Base-by-base conservation (phyloP, 1,140 invertebrate genomes). In the Caerostris extrusa region DNA sequence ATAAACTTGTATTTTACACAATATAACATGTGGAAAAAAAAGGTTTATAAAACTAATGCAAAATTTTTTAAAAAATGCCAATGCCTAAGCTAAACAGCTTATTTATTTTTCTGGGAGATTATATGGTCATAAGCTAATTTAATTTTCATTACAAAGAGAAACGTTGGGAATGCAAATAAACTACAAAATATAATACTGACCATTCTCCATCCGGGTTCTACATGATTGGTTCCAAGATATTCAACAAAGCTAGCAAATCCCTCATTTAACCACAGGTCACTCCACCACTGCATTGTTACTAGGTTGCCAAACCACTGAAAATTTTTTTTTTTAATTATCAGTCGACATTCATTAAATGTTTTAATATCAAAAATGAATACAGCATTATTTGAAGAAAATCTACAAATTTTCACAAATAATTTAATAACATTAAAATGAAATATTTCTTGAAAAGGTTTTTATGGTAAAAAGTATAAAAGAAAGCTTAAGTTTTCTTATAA, bases 241-340 rank as follows among this genome's bases (percentile, higher is more conserved):
- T 98, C 97, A 96, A 99, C 97, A 95, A 97, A 99, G 5, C 97
- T 97, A 8, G 98, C 98, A 95, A 99, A 99, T 3, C 98, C 98
- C 96, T 99, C 98, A 96, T 98, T 98, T 7, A 99, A 96, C 98
- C 98, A 99, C 0, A 99, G 96, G 96, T 99, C 98, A 95, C 98
- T 97, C 98, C 98, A 99, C 98, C 98, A 99, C 94, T 97, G 91
- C 95, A 95, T 95, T 3, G 96, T 99, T 0, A 99, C 98, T 5
- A 98, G 96, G 95, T 98, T 97, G 0, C 98, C 98, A 96, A 99
- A 99, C 95, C 95, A 96, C 94, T 95, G 77, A 55, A 69, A 64
- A 88, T 34, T 53, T 34, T 34, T 34, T 34, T 34, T 34, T 34
- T 34, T 34, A 34, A 34, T 34, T 34, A 34, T 34, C 34, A 34